These are phyloP conservation scores for Diaprepes abbreviatus DNA, from an alignment of 2,888 invertebrate genomes.

Conservation along the genomic window DNA sequence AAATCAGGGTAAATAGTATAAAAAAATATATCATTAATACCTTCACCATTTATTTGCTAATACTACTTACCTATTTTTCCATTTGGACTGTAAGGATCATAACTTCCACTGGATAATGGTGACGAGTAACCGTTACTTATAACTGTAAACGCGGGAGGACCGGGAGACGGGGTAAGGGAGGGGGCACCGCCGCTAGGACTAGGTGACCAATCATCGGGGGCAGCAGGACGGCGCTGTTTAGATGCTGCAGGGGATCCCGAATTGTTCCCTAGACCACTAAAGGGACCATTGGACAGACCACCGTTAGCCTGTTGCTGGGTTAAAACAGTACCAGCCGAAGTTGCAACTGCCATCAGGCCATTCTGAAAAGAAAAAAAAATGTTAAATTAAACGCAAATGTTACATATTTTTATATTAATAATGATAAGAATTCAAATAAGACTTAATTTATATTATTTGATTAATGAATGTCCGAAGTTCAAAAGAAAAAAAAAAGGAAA, in stretches of 20 bases:
- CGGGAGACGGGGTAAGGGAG: constrained; percentile 78
- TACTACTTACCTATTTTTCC: constrained; percentile 85
- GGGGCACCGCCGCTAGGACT: constrained; percentile 73
- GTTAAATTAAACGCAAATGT: too few species aligned
- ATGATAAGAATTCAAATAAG: too few species aligned
- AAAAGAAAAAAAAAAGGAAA: constrained; percentile 2
- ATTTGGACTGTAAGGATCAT: constrained; percentile 91
- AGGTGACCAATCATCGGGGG: constrained; percentile 77
- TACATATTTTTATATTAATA: too few species aligned
- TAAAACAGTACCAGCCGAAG: constrained; percentile 63
- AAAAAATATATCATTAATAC: too few species aligned
- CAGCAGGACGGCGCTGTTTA: constrained; percentile 65
- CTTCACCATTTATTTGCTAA: too few species aligned
- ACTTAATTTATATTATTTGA: too few species aligned
- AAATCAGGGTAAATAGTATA: too few species aligned
- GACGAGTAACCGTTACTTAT: constrained; percentile 87
- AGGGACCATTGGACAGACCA: constrained; percentile 60
- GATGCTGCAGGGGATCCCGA: constrained; percentile 61
- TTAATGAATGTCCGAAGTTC: too few species aligned
- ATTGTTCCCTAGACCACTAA: constrained; percentile 57
- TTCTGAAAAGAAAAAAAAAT: constrained; percentile 51
- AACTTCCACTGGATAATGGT: constrained; percentile 89
- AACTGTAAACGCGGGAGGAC: constrained; percentile 70
- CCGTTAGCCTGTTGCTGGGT: constrained; percentile 62
- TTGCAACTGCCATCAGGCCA: constrained; percentile 59